A percentile compares a stretch with the other conserved stretches of the same genome.
phyloP scores from a whole-genome alignment of 30 jellyfish, hydroid and myxozoan species.

The Aurelia aurita region DNA sequence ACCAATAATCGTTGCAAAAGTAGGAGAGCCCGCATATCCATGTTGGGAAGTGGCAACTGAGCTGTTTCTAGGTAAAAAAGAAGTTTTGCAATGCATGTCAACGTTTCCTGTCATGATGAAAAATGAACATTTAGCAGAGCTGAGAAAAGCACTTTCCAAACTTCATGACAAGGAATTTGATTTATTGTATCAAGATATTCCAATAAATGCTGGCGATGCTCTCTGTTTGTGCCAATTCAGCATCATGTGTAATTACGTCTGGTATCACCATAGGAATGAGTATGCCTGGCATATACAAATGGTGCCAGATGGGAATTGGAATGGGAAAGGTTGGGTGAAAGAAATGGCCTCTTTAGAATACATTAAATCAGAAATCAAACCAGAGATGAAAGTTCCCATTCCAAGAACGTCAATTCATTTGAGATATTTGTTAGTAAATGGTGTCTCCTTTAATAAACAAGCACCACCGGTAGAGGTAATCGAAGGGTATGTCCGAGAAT shows the following conservation, averaged over 20 bases:
- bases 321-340: conserved; percentile 28
- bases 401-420: conserved; percentile 64
- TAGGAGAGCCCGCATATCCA: conserved; percentile 41
- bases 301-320: conserved; percentile 52
- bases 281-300: conserved; percentile 71
- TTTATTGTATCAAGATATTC: conserved; percentile 53
- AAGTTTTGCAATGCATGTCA: conserved; percentile 71
- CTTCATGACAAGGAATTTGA: conserved; percentile 48
- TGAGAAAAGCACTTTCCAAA: conserved; percentile 51
- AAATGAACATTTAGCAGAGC: conserved; percentile 34
- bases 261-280: conserved; percentile 71
- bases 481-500: conserved; percentile 59
- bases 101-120: conserved; percentile 75
- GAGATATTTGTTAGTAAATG: conserved; percentile 35
- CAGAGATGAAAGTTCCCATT: conserved; percentile 24
- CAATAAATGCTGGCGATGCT: conserved; percentile 31
- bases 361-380: conserved; percentile 28
- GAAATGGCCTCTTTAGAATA: conserved; percentile 40
- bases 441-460: conserved; percentile 27
- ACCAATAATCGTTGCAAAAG: conserved; percentile 55
- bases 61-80: conserved; percentile 58
- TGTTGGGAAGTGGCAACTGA: conserved; percentile 58
- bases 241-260: conserved; percentile 70
- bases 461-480: conserved; percentile 56
- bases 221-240: conserved; percentile 63